A percentile compares a stretch with the other conserved stretches of the same genome.
Conservation (phyloP, 2,797 vertebrate species). For the Cetoscarus ocellatus region DNA sequence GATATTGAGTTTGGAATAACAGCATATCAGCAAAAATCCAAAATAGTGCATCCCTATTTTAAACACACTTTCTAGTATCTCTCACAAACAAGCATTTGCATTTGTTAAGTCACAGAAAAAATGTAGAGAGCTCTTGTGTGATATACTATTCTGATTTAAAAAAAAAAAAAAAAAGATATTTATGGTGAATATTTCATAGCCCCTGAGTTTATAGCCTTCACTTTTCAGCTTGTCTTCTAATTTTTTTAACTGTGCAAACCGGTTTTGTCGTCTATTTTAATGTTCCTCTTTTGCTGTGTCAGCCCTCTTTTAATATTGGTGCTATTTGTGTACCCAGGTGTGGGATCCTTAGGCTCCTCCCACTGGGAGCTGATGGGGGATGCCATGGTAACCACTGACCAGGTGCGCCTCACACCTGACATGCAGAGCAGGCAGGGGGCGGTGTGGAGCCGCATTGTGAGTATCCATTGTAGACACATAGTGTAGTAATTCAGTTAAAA, state of each 20-base stretch:
- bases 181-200: too few species aligned
- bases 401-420: conserved; percentile 95
- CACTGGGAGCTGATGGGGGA: conserved; percentile 96
- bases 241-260: neutral
- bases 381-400: conserved; percentile 94
- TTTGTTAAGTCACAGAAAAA: too few species aligned
- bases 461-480: conserved; percentile 51
- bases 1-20: too few species aligned
- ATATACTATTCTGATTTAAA: too few species aligned
- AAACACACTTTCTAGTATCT: too few species aligned
- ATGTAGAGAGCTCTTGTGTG: too few species aligned
- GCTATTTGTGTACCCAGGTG: conserved; percentile 80
- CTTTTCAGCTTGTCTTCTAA: too few species aligned
- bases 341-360: conserved; percentile 90
- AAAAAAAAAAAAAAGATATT: too few species aligned
- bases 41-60: too few species aligned
- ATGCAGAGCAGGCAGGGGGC: conserved; percentile 96
- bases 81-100: too few species aligned
- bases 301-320: conserved; percentile 24
- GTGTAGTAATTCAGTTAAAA: too few species aligned
- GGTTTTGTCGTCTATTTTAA: neutral
- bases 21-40: too few species aligned
- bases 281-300: conserved; percentile 28
- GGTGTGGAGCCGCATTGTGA: conserved; percentile 94
- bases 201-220: neutral